Base-by-base conservation (phyloP, 2,113 vertebrate species). In the Xerus inauris region DNA sequence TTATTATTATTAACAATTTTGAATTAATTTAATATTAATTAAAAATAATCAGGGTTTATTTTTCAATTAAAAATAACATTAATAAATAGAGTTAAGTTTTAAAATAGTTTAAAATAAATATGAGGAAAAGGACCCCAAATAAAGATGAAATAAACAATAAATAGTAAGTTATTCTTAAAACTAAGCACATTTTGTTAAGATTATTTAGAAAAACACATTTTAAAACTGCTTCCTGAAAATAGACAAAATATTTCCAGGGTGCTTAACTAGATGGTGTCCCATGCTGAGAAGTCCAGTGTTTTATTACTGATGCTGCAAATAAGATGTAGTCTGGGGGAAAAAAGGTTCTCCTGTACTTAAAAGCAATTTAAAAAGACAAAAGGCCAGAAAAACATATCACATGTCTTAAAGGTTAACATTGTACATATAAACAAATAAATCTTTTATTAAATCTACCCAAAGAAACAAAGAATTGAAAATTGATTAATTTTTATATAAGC, bases 131-230 rank as follows among this genome's bases (percentile, higher is more conserved):
- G 30, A 67, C 10, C 35, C 19, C 45, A 84, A 84, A 45, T 75
- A 75, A 75, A 28, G 17, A 47, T n/a, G 30, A 67, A 67, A 62
- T 13, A 59, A 83, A 6, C 64, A 8, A 26, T 59, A 40, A 82
- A 62, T 42, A 94, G 83, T 14, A 91, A 47, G 10, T 83, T 73
- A 93, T 64, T 95, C 24, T 75, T 81, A 49, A 89, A 91, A 75
- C 26, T 22, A 93, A 85, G 57, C 12, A 88, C 3, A 79, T 45
- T 38, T 19, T 88, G 19, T 64, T 65, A 22, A 87, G 16, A 83
- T 64, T 64, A 93, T 19, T 26, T 67, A 57, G 28, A 81, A 82
- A 57, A 87, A 7, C 6, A 81, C 17, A 88, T 45, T 91, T 81
- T 76, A 79, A 88, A 94, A 93, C 30, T 59, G 12, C 28, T 93